Conservation (phyloP, 1,140 invertebrate species). For the Agrilus planipennis region DNA sequence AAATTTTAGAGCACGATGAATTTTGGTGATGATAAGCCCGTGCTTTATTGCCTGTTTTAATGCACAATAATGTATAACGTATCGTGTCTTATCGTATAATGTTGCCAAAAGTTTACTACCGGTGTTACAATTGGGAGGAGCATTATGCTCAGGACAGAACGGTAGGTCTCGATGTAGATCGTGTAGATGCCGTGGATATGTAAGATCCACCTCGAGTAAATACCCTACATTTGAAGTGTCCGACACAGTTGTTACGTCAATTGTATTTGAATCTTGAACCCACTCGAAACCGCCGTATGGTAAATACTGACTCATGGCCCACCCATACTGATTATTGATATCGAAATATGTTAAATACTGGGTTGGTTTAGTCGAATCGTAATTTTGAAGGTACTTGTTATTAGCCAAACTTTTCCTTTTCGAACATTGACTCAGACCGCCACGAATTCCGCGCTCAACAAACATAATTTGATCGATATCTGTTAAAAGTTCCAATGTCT, state of each 20-base stretch:
- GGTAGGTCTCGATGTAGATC: conserved; percentile 32
- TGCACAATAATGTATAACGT: conserved; percentile 31
- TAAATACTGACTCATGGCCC: conserved; percentile 34
- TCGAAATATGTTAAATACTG: conserved; percentile 33
- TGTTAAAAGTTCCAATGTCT: no score
- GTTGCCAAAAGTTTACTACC: conserved; percentile 4
- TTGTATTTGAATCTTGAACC: no score
- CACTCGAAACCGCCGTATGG: conserved; percentile 36
- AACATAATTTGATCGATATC: no score
- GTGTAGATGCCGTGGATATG: conserved; percentile 21
- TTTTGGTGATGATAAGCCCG: conserved; percentile 27
- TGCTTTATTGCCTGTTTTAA: conserved; percentile 23
- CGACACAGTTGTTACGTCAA: conserved; percentile 8
- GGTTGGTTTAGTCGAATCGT: no score
- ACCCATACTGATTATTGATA: conserved; percentile 43
- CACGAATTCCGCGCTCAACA: no score
- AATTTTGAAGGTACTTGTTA: no score
- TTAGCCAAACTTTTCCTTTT: no score
- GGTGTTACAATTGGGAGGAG: conserved; percentile 12
- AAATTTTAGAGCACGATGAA: conserved; percentile 31
- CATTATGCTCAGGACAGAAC: conserved; percentile 24
- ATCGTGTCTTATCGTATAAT: conserved; percentile 21
- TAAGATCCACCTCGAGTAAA: conserved; percentile 18
- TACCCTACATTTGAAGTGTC: conserved; percentile 24
- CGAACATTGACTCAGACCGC: no score